These are phyloP conservation scores for Propsilocerus akamusi DNA, from an alignment of 1,140 invertebrate species.

Conservation along the genomic window DNA sequence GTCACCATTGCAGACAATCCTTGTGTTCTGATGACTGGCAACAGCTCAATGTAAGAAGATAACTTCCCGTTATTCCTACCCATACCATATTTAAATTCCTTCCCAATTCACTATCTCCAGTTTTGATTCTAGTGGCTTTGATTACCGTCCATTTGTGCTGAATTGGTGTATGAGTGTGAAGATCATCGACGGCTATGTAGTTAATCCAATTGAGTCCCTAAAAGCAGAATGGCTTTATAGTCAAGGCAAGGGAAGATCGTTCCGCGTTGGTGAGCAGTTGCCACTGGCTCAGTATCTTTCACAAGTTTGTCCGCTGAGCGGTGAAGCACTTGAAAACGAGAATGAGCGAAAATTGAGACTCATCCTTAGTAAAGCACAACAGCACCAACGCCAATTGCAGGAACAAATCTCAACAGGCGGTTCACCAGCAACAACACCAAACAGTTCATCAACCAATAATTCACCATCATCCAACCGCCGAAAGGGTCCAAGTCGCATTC, in stretches of 20 bases:
- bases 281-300: conserved; percentile 66
- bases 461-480: conserved; percentile 20
- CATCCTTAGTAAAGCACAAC: conserved; percentile 74
- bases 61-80: neutral
- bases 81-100: conserved; percentile 4
- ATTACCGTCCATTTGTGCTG: conserved; percentile 79
- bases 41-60: conserved; percentile 17
- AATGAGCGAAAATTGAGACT: conserved; percentile 68
- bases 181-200: conserved; percentile 71
- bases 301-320: conserved; percentile 53
- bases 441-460: conserved; percentile 16
- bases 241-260: conserved; percentile 75
- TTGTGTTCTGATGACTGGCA: conserved; percentile 50
- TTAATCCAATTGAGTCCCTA: conserved; percentile 78
- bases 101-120: too few relatives aligned
- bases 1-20: conserved; percentile 75
- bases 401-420: too few relatives aligned
- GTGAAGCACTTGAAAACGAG: conserved; percentile 57
- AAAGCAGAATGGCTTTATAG: conserved; percentile 92
- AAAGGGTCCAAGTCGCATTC: conserved; percentile 20
- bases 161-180: conserved; percentile 83
- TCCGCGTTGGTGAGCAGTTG: conserved; percentile 63
- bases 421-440: conserved; percentile 8
- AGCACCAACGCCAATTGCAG: conserved; percentile 65
- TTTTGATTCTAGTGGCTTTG: conserved; percentile 37